Evolutionary conservation across 2,888 invertebrate genomes (phyloP).

Genomic region (Eurytoma californica): DNA sequence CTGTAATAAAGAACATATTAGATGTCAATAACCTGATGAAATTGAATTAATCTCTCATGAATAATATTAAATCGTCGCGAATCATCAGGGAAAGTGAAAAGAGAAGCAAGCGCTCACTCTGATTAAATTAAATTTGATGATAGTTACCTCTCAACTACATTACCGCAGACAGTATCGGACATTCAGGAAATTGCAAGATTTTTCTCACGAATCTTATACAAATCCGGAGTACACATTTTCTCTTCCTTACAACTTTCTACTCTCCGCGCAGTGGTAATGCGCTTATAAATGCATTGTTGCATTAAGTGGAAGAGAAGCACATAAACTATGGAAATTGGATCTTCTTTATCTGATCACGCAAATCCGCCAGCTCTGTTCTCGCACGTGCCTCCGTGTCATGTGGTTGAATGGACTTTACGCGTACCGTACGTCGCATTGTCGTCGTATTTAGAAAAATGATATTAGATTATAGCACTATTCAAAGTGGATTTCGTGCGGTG

Average conservation of each 20-base stretch:
- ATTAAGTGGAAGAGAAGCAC: background rate
- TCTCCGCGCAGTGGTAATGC: slow-evolving; percentile 3
- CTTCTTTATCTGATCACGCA: slow-evolving; percentile 33
- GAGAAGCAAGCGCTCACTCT: background rate
- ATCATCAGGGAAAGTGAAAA: slow-evolving; percentile 37
- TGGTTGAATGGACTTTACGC: background rate
- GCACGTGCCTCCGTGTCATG: background rate
- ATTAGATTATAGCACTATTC: slow-evolving; percentile 6
- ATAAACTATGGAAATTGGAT: slow-evolving; percentile 28
- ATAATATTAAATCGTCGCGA: no score
- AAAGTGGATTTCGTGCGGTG: background rate
- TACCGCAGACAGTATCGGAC: background rate
- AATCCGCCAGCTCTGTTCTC: background rate
- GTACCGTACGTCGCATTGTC: background rate
- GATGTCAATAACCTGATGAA: background rate
- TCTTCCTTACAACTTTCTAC: slow-evolving; percentile 36
- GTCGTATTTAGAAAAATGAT: background rate
- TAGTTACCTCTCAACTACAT: background rate
- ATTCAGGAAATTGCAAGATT: slow-evolving; percentile 5
- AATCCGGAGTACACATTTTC: slow-evolving; percentile 18
- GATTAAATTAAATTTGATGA: slow-evolving; percentile 18
- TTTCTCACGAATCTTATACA: slow-evolving; percentile 38
- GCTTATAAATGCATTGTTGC: slow-evolving; percentile 22
- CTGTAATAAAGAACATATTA: no score
- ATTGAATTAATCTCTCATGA: background rate